Base-by-base conservation (phyloP, 2,888 invertebrate species). In the Dendrolimus houi region DNA sequence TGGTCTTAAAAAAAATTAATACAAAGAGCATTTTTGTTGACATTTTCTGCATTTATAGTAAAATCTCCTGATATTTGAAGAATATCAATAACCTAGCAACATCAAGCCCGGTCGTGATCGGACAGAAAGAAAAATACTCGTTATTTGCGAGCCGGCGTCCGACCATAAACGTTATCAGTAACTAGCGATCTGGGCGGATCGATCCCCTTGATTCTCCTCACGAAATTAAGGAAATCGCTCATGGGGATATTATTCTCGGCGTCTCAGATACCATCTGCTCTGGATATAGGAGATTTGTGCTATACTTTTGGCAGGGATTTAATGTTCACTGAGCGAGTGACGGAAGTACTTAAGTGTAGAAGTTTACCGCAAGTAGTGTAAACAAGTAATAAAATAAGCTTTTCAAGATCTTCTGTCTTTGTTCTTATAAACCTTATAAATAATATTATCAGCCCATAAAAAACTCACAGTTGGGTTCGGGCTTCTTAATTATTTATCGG, bases 221-320 rank as follows among this genome's bases (percentile, higher is more conserved):
- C 88, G 85, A 87, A 90, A 90, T 90, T 90, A 90, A 90, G 88
- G 86, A 86, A 89, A 89, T 87, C 87, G 89, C 87, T 90, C 87
- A 90, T 88, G 87, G 85, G 85, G 84, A 85, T 90, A 90, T 90
- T 87, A 89, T 86, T 86, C 87, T 79, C 71, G 55, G 57, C 52
- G 76, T 78, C 74, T 72, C 66, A 64, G 82, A 82, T 81, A 81
- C 65, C 77, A 81, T 81, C 81, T 75, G 72, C 65, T 70, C 70
- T 72, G 70, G 74, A 74, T 72, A 72, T 69, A 75, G 70, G 71
- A 76, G 81, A 83, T 81, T 84, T 80, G 71, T 75, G 74, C 74
- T 67, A 68, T 75, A 72, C 70, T 78, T 74, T 74, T 70, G 66
- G 60, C 60, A 62, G 67, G 69, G 74, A 29, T 29, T 17, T 29